phyloP scores from a whole-genome alignment of 2,888 invertebrate species.

The Drosophila pegasa region DNA sequence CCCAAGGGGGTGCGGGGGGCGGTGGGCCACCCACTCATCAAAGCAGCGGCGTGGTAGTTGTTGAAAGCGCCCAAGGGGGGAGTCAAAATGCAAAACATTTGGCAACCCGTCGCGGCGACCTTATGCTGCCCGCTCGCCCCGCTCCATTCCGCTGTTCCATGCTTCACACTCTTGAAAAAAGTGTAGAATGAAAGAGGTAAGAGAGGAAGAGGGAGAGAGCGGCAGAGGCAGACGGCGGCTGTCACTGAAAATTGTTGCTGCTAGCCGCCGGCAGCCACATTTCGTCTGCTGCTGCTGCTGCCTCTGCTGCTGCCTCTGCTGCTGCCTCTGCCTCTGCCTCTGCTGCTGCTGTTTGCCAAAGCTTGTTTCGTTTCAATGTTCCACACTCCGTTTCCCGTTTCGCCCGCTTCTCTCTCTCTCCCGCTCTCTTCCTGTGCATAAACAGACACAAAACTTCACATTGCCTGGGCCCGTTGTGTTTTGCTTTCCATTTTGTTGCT shows the following conservation, averaged over 20 bases:
- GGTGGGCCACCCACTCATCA: constrained; percentile 36
- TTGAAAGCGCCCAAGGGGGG: constrained; percentile 37
- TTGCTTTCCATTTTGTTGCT: constrained; percentile 57
- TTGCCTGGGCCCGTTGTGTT: constrained; percentile 38
- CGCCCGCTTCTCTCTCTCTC: background rate
- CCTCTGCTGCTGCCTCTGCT: constrained; percentile 49
- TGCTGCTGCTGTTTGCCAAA: constrained; percentile 51
- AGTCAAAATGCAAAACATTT: constrained; percentile 49
- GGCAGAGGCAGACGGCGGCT: constrained; percentile 7
- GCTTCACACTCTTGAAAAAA: constrained; percentile 42
- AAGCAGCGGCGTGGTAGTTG: constrained; percentile 9
- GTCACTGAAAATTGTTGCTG: constrained; percentile 54
- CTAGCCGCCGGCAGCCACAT: constrained; percentile 60
- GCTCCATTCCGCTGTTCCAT: no score
- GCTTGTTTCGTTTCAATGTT: constrained; percentile 57
- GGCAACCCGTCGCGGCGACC: constrained; percentile 50
- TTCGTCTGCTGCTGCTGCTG: constrained; percentile 54
- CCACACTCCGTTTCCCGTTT: constrained; percentile 1
- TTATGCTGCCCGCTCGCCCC: constrained; percentile 25
- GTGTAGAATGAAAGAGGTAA: background rate
- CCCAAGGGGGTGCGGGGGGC: constrained; percentile 27
- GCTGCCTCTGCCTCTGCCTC: constrained; percentile 46
- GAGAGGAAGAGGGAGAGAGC: background rate
- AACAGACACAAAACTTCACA: constrained; percentile 49
- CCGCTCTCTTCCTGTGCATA: constrained; percentile 15